phyloP scores from a whole-genome alignment of 37 sponge, comb jelly and placozoan species.

The Haliclona indistincta region DNA sequence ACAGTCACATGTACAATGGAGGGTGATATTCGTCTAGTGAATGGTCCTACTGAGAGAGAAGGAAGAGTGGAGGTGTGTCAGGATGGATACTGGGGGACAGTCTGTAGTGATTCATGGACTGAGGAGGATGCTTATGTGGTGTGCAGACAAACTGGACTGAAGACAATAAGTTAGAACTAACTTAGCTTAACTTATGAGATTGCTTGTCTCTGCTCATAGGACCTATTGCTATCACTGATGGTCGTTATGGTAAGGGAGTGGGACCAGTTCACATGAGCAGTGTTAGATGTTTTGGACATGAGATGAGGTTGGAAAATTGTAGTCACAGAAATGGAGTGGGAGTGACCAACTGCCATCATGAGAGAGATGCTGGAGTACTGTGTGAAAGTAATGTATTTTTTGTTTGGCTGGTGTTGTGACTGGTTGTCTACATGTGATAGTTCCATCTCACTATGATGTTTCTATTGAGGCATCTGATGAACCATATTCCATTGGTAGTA shows the following conservation, averaged over 20 bases:
- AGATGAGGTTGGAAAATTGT: not conserved
- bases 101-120: not conserved
- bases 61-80: conserved; percentile 7
- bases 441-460: no score
- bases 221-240: not conserved
- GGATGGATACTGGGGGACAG: conserved; percentile 6
- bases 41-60: conserved; percentile 1
- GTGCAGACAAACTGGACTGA: not conserved
- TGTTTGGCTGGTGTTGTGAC: no score
- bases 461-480: no score
- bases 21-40: not conserved
- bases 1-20: conserved; percentile 2
- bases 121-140: not conserved
- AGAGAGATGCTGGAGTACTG: not conserved
- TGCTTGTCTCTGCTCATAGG: not conserved
- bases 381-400: conserved; percentile 1
- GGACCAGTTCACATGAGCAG: not conserved
- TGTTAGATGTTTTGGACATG: not conserved
- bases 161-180: conserved; percentile 1
- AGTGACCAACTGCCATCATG: conserved; percentile 2
- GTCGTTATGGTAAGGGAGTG: not conserved
- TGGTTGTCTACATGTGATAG: no score
- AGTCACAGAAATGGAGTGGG: not conserved
- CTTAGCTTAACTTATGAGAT: not conserved
- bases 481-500: no score